Conservation (phyloP, 2,113 vertebrate species). For the Calyptommatus sinebrachiatus region DNA sequence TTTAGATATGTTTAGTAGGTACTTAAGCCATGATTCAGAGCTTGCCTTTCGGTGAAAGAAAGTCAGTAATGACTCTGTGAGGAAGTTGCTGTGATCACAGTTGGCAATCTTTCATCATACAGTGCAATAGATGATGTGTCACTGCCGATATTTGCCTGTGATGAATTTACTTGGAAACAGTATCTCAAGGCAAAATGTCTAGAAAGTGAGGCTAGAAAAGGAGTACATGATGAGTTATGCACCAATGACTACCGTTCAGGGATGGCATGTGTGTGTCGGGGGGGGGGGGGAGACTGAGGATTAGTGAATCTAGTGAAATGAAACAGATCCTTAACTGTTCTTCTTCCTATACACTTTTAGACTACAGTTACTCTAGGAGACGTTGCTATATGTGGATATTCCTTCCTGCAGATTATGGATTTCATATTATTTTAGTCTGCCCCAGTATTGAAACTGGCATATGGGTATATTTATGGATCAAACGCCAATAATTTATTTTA, state of each 20-base stretch:
- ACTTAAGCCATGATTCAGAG: slow-evolving; percentile 32
- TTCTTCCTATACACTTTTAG: not conserved
- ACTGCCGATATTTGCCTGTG: slow-evolving; percentile 33
- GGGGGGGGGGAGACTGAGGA: too few relatives aligned
- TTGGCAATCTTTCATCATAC: slow-evolving; percentile 30
- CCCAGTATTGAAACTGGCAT: too few relatives aligned
- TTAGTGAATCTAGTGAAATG: slow-evolving; percentile 26
- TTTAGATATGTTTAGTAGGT: not conserved
- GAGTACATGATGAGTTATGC: slow-evolving; percentile 10
- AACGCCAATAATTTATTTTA: too few relatives aligned
- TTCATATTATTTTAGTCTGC: too few relatives aligned
- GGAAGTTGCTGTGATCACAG: slow-evolving; percentile 27
- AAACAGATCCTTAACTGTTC: not conserved
- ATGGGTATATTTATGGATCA: too few relatives aligned
- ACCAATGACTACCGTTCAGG: slow-evolving; percentile 5
- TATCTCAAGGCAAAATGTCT: slow-evolving; percentile 22
- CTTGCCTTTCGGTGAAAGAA: slow-evolving; percentile 21
- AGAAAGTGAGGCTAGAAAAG: not conserved
- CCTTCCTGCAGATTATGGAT: too few relatives aligned
- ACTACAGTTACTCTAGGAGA: not conserved
- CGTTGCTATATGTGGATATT: slow-evolving; percentile 5
- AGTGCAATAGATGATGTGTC: slow-evolving; percentile 6
- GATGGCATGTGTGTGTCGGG: not conserved
- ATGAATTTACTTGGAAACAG: slow-evolving; percentile 38
- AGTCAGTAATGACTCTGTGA: not conserved